phyloP scores from a whole-genome alignment of 2,797 vertebrate species.

The Danio albolineatus region DNA sequence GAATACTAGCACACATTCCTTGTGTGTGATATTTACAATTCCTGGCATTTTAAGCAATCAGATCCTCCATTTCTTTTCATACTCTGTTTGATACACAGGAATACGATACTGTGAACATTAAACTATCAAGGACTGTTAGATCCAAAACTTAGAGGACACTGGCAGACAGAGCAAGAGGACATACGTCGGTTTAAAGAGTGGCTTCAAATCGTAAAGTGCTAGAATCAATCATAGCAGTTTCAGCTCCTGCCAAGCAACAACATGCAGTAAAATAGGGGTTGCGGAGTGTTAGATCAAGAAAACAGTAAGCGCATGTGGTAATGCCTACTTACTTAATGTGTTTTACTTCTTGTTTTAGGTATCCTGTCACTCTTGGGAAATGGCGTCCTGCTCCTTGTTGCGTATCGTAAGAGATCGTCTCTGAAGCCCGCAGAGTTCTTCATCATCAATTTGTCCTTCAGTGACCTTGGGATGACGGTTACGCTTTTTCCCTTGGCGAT shows the following conservation, averaged over 20 bases:
- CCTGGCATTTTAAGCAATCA: no score
- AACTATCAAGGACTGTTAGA: not conserved
- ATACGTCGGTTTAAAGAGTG: not conserved
- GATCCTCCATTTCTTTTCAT: no score
- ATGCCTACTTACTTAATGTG: not conserved
- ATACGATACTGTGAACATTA: not conserved
- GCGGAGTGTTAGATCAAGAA: not conserved
- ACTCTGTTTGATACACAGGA: not conserved
- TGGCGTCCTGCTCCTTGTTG: constrained; percentile 83
- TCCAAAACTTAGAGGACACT: constrained; percentile 11
- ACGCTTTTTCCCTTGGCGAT: constrained; percentile 86
- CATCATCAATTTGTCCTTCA: constrained; percentile 87
- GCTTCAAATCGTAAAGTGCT: not conserved
- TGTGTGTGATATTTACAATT: not conserved
- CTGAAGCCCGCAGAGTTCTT: constrained; percentile 90
- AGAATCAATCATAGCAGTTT: constrained; percentile 1
- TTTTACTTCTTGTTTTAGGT: constrained; percentile 69
- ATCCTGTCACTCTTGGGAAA: constrained; percentile 81
- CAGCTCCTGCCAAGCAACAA: not conserved
- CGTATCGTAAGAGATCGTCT: constrained; percentile 82
- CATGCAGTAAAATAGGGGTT: constrained; percentile 3
- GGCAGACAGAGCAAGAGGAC: not conserved
- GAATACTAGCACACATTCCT: not conserved
- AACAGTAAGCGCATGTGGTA: not conserved
- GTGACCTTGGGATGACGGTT: constrained; percentile 88